Evolutionary conservation across 2,888 invertebrate genomes (phyloP).

Genomic region (Hofmannophila pseudospretella): DNA sequence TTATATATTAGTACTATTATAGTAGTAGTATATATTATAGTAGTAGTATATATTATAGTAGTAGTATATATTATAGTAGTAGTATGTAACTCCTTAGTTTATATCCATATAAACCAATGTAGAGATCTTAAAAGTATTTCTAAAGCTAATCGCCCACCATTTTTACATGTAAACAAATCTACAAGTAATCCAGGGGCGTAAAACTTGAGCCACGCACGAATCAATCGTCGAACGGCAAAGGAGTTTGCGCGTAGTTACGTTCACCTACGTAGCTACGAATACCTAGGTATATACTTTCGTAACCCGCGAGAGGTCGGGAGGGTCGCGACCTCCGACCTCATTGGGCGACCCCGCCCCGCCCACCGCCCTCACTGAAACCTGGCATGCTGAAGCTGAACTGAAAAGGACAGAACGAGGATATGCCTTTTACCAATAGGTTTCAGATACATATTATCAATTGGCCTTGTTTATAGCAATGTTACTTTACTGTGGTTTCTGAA

Average conservation of each 20-base stretch:
- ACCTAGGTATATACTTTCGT: slow-evolving; percentile 1
- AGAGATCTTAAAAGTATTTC: too few relatives aligned
- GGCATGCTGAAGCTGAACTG: slow-evolving; percentile 12
- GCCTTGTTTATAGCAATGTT: too few relatives aligned
- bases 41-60: too few relatives aligned
- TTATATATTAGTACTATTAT: too few relatives aligned
- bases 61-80: too few relatives aligned
- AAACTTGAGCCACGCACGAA: slow-evolving; percentile 33
- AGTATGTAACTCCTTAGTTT: too few relatives aligned
- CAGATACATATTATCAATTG: too few relatives aligned
- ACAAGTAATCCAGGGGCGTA: slow-evolving; percentile 32
- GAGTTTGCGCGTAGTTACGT: slow-evolving; percentile 37
- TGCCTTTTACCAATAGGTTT: background rate
- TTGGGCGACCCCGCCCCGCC: slow-evolving; percentile 74
- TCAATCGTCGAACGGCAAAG: slow-evolving; percentile 37
- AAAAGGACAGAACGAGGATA: slow-evolving; percentile 37
- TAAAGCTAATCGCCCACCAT: too few relatives aligned
- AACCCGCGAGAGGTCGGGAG: slow-evolving; percentile 38
- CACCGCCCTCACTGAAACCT: slow-evolving; percentile 50
- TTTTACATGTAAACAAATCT: background rate
- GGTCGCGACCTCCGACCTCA: slow-evolving; percentile 72
- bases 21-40: too few relatives aligned
- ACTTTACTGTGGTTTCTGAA: too few relatives aligned
- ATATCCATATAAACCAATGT: too few relatives aligned
- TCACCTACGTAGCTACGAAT: slow-evolving; percentile 19